A percentile compares a stretch with the other conserved stretches of the same genome.
Evolutionary conservation across 2,888 invertebrate genomes (phyloP).

Genomic region (Heliconius sara): DNA sequence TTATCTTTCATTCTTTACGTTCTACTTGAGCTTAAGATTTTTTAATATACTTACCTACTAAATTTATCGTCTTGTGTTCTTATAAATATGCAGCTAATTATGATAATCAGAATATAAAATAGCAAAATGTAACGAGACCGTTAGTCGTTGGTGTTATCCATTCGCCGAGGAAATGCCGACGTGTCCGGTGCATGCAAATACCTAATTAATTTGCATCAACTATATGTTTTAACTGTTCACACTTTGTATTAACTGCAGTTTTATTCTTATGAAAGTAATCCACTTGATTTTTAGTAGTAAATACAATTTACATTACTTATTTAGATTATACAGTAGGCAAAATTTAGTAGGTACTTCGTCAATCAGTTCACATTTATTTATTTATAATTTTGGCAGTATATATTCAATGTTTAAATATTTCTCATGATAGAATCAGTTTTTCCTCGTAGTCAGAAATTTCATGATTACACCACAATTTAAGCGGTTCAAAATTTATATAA

Average conservation of each 20-base stretch:
- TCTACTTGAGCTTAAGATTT: not conserved
- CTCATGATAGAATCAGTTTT: too few species aligned
- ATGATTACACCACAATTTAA: too few species aligned
- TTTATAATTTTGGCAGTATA: too few species aligned
- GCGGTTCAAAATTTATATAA: too few species aligned
- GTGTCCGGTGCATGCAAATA: conserved; percentile 48
- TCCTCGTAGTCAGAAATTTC: too few species aligned
- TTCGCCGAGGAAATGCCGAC: conserved; percentile 50
- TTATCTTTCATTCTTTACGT: not conserved
- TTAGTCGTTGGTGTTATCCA: conserved; percentile 13
- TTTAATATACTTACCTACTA: not conserved
- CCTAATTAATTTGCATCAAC: conserved; percentile 41
- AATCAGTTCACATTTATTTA: too few species aligned
- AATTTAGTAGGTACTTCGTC: too few species aligned
- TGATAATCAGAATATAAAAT: conserved; percentile 17
- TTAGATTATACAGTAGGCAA: too few species aligned
- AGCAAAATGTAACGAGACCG: conserved; percentile 12
- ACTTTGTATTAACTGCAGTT: conserved; percentile 12
- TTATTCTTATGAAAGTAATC: not conserved
- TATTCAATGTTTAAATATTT: too few species aligned
- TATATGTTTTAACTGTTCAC: conserved; percentile 3
- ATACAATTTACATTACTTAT: not conserved
- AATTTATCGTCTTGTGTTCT: not conserved
- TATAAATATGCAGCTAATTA: conserved; percentile 13
- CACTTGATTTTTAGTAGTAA: not conserved